Evolutionary conservation across 2,797 vertebrate genomes (phyloP).

Genomic region (Etheostoma nigrum): DNA sequence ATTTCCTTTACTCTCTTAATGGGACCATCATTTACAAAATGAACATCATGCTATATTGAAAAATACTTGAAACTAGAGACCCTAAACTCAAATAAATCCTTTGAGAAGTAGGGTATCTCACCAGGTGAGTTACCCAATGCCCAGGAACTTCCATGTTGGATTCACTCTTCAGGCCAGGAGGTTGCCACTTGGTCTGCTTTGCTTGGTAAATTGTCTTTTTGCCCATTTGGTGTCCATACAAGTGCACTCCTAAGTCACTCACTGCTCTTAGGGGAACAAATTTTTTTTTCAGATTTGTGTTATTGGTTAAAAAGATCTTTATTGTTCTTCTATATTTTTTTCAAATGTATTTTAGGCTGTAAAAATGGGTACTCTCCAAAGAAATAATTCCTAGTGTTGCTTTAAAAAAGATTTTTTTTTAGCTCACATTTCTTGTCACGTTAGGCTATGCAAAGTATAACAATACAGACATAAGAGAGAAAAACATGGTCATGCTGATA

Average conservation of each 20-base stretch:
- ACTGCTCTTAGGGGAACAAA: not conserved
- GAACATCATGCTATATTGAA: no score
- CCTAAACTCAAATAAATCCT: no score
- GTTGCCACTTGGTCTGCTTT: no score
- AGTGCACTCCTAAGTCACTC: not conserved
- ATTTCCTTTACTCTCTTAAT: no score
- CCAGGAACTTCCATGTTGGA: no score
- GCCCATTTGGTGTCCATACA: not conserved
- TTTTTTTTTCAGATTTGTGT: not conserved
- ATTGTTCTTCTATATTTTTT: no score
- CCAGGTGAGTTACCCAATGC: no score
- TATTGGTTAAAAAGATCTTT: not conserved
- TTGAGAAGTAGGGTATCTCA: no score
- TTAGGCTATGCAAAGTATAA: not conserved
- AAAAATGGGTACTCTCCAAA: not conserved
- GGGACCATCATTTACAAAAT: no score
- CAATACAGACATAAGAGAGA: not conserved
- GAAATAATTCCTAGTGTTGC: not conserved
- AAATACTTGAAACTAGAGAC: no score
- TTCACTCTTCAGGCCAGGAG: no score
- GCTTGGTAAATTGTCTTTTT: not conserved
- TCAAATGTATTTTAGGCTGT: not conserved
- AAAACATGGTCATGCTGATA: slow-evolving; percentile 1
- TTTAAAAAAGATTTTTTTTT: slow-evolving; percentile 14
- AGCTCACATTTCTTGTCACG: slow-evolving; percentile 16